Percentiles rank a stretch among this genome's conserved stretches.
These are phyloP conservation scores for Trichopoda pennipes DNA, from an alignment of 2,888 invertebrate species.

Conservation along the genomic window DNA sequence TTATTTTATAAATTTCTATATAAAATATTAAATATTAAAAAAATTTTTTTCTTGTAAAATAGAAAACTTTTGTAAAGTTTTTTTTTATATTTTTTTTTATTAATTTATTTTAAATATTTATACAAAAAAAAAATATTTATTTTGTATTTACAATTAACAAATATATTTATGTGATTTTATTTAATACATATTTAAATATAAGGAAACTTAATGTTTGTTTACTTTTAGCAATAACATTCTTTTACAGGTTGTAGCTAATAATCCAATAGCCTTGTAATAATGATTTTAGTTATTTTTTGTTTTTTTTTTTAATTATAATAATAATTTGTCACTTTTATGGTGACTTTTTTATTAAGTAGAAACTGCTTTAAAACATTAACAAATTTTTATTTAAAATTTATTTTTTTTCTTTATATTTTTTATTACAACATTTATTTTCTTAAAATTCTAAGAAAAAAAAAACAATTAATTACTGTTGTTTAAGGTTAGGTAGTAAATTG, in stretches of 20 bases:
- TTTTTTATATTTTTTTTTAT: neutral
- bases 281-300: no score
- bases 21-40: neutral
- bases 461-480: no score
- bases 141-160: conserved; percentile 27
- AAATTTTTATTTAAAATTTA: no score
- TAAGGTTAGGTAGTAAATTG: no score
- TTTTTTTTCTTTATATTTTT: neutral
- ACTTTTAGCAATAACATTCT: neutral
- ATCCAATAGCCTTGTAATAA: no score
- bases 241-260: no score
- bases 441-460: no score
- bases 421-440: neutral
- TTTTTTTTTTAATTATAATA: no score
- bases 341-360: no score
- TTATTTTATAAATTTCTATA: neutral
- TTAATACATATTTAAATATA: conserved; percentile 41
- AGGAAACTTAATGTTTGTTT: conserved; percentile 57
- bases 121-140: neutral
- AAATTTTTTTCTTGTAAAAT: neutral
- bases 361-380: no score
- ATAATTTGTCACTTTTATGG: no score
- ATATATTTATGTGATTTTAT: conserved; percentile 21
- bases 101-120: neutral
- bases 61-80: neutral